Conservation (phyloP, 2,797 vertebrate species). For the Periparus ater region DNA sequence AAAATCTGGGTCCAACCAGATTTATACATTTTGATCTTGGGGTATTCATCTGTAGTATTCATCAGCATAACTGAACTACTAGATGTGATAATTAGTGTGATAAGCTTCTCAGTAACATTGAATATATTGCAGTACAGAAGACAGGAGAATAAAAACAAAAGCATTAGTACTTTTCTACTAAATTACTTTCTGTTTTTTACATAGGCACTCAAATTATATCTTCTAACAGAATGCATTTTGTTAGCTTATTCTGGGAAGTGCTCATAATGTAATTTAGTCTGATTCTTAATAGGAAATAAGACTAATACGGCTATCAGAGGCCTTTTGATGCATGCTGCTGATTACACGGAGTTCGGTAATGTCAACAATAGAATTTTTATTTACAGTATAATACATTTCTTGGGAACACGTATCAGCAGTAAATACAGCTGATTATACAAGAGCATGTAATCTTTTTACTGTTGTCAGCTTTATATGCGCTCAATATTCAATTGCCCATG, state of each 20-base stretch:
- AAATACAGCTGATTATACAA: constrained; percentile 61
- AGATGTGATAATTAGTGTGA: constrained; percentile 73
- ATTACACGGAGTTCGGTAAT: constrained; percentile 54
- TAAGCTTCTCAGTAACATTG: constrained; percentile 55
- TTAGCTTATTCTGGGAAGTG: constrained; percentile 63
- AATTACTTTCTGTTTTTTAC: constrained; percentile 70
- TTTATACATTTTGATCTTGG: constrained; percentile 67
- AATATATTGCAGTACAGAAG: constrained; percentile 54
- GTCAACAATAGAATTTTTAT: constrained; percentile 69
- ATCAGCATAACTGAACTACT: constrained; percentile 65
- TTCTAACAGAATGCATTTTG: constrained; percentile 67
- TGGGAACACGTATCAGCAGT: constrained; percentile 36
- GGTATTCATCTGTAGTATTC: constrained; percentile 57
- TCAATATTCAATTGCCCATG: constrained; percentile 52
- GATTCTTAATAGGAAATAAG: constrained; percentile 72
- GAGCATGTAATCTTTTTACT: constrained; percentile 59
- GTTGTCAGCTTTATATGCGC: constrained; percentile 43
- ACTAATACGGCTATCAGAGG: constrained; percentile 67
- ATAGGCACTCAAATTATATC: constrained; percentile 68
- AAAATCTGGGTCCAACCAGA: constrained; percentile 8
- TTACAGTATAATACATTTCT: constrained; percentile 59
- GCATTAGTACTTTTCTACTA: constrained; percentile 51
- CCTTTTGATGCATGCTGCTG: constrained; percentile 69
- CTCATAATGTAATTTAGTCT: constrained; percentile 67
- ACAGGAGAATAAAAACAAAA: constrained; percentile 53